Evolutionary conservation across 2,797 vertebrate genomes (phyloP), one percentile per base, ranked within the genome.

Genomic region (Myotis pilosus): DNA sequence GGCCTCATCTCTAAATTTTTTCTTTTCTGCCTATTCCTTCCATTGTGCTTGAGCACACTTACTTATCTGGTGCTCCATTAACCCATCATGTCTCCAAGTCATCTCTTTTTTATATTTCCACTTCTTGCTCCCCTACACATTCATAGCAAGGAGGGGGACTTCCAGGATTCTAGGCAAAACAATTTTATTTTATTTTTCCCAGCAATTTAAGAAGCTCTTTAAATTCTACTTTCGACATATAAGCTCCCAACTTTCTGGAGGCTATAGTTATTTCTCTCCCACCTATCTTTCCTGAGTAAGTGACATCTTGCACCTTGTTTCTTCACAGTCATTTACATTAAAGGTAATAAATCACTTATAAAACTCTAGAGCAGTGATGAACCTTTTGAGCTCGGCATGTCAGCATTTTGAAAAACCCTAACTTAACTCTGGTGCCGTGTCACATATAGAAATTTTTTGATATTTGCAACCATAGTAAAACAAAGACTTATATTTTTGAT

Each of bases 201-300:
- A 51, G 33, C 16, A 49, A 47, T 49, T 85, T 89, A 38, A 71
- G 33, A 64, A 89, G 22, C 8, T 85, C 38, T 91, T 87, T 62
- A 75, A 92, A 94, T 87, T 82, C 22, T 86, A 86, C 74, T 87
- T 93, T 76, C 12, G 74, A 91, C 38, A 75, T 23, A 22, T 13
- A 93, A 82, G 44, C 53, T 94, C 57, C 82, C 87, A 79, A 83
- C 44, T 94, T 96, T 74, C 80, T 91, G 30, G 51, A 82, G 25
- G 28, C 28, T 69, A 74, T 19, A 38, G 16, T 33, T 72, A 92
- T 53, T 90, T 95, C 44, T 91, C 80, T 74, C 60, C 36, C 30
- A 87, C 36, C 53, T 85, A 84, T 30, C 19, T 44, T 94, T 82
- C 69, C 53, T 94, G 6, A 87, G 12, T 51, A 91, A 76, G 23